Percentiles rank a stretch among this genome's conserved stretches.
These are phyloP conservation scores for Apodemia zela DNA, from an alignment of 2,888 invertebrate genomes.

Conservation along the genomic window DNA sequence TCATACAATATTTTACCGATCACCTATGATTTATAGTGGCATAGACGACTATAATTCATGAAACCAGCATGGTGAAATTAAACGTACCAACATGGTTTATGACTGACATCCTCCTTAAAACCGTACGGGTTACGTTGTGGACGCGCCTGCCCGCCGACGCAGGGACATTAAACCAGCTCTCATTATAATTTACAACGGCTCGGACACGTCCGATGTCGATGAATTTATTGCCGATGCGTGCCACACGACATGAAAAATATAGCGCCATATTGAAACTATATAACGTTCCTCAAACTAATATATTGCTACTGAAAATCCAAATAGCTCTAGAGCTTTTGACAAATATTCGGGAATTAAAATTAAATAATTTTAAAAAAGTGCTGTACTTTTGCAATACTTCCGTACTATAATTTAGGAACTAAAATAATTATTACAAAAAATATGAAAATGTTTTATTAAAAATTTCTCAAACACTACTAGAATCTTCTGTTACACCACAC, in stretches of 20 bases:
- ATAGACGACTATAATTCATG: conserved; percentile 50
- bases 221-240: conserved; percentile 69
- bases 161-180: conserved; percentile 63
- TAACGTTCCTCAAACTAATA: conserved; percentile 24
- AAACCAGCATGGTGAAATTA: conserved; percentile 70
- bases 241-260: conserved; percentile 54
- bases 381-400: too few relatives aligned
- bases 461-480: too few relatives aligned
- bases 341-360: too few relatives aligned
- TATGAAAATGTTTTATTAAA: too few relatives aligned
- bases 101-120: conserved; percentile 68
- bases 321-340: conserved; percentile 23
- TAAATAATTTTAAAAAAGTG: too few relatives aligned
- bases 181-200: conserved; percentile 74
- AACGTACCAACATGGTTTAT: conserved; percentile 70
- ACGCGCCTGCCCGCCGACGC: conserved; percentile 36
- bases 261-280: conserved; percentile 55
- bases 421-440: too few relatives aligned
- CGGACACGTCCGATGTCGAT: conserved; percentile 61
- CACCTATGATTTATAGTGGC: conserved; percentile 19
- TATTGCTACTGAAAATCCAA: conserved; percentile 18
- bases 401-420: too few relatives aligned
- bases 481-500: too few relatives aligned
- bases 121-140: conserved; percentile 34
- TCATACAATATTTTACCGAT: conserved; percentile 6